phyloP scores from a whole-genome alignment of 1,140 invertebrate species.

The Pararge aegeria region DNA sequence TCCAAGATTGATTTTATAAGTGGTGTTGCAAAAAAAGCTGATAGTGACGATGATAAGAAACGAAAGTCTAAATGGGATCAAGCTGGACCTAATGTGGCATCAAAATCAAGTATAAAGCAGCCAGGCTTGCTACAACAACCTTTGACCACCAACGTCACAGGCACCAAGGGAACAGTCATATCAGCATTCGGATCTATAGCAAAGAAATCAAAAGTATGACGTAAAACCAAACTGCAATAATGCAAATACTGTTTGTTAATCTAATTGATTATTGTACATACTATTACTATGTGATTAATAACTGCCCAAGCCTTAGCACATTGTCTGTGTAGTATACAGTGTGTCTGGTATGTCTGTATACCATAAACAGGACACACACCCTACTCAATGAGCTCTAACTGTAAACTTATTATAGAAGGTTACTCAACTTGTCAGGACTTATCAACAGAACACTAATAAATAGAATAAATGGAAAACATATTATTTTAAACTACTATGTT shows the following conservation, averaged over 20 bases:
- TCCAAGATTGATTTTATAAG: slow-evolving; percentile 94
- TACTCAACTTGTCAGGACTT: too few species aligned
- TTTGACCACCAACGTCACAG: slow-evolving; percentile 88
- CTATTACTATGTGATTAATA: too few species aligned
- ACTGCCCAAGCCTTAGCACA: too few species aligned
- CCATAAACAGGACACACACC: too few species aligned
- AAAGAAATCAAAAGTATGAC: slow-evolving; percentile 84
- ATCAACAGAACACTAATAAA: too few species aligned
- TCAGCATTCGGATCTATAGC: slow-evolving; percentile 93
- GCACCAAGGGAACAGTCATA: slow-evolving; percentile 92
- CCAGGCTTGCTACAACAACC: slow-evolving; percentile 83
- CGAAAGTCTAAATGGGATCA: slow-evolving; percentile 96
- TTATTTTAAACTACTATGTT: too few species aligned
- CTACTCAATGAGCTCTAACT: too few species aligned
- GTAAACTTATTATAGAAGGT: too few species aligned
- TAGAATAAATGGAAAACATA: too few species aligned
- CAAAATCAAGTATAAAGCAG: slow-evolving; percentile 80
- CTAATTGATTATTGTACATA: too few species aligned
- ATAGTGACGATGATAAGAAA: slow-evolving; percentile 86
- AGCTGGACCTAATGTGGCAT: slow-evolving; percentile 82
- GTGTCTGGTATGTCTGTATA: too few species aligned
- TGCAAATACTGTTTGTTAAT: background rate
- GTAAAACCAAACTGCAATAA: slow-evolving; percentile 19
- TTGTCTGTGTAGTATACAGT: too few species aligned
- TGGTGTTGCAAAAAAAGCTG: slow-evolving; percentile 87